These are phyloP conservation scores for Microtus montanus DNA, from an alignment of 2,113 vertebrate genomes.

Conservation along the genomic window DNA sequence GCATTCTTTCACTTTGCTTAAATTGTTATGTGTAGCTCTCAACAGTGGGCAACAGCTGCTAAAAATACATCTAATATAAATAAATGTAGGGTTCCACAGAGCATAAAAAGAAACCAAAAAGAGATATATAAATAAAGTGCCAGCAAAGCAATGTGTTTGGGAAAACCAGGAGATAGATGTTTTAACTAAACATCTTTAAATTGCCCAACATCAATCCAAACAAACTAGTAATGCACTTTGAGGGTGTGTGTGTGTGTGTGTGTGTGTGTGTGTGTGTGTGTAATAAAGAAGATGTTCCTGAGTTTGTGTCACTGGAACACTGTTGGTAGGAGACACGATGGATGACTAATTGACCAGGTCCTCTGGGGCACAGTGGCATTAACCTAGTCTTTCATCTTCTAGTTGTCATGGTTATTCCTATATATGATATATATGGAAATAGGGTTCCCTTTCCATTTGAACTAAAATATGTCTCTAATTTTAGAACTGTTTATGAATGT, in stretches of 20 bases:
- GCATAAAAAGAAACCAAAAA: conserved; percentile 42
- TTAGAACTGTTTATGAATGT: background rate
- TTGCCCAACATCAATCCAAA: conserved; percentile 34
- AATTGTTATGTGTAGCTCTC: conserved; percentile 26
- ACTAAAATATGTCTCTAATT: background rate
- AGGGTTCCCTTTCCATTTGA: background rate
- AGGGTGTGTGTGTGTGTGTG: background rate
- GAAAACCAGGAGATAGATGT: conserved; percentile 53
- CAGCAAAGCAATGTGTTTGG: conserved; percentile 61
- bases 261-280: background rate
- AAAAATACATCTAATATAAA: conserved; percentile 51
- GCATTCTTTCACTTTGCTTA: conserved; percentile 22
- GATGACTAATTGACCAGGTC: background rate
- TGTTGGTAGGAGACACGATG: background rate
- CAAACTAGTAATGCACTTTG: background rate
- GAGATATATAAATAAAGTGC: conserved; percentile 60
- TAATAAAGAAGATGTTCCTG: background rate
- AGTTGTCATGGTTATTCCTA: background rate
- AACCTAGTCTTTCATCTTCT: background rate
- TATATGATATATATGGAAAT: background rate
- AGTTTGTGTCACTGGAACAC: background rate
- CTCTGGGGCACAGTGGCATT: background rate
- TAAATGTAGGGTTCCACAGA: conserved; percentile 45
- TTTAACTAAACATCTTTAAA: conserved; percentile 60
- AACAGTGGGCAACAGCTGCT: conserved; percentile 47